Conservation (phyloP, 2,888 invertebrate species). For the Frankliniella fusca region DNA sequence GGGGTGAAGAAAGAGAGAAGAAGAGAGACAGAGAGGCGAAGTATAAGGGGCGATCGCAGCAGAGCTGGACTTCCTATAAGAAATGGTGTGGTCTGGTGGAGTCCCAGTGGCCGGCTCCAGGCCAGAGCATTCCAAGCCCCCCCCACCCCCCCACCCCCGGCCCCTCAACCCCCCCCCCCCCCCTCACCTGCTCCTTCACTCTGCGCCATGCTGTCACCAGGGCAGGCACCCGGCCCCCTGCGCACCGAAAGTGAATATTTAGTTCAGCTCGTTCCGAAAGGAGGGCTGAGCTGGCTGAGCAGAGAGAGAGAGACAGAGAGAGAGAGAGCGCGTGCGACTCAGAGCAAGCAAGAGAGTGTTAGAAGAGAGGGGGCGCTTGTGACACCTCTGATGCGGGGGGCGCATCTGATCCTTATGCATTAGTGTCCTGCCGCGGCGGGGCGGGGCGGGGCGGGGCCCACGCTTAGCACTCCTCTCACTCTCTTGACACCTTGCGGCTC, state of each 20-base stretch:
- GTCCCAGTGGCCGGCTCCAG: neutral
- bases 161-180: neutral
- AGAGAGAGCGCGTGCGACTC: no score
- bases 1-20: no score
- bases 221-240: neutral
- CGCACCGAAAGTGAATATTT: constrained; percentile 21
- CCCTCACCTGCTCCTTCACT: neutral
- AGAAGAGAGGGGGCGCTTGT: neutral
- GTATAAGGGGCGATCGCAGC: no score
- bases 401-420: constrained; percentile 8
- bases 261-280: neutral
- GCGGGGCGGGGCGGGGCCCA: neutral
- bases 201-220: neutral
- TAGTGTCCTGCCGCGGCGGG: constrained; percentile 6
- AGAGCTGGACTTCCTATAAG: no score
- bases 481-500: no score
- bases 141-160: neutral
- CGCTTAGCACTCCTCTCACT: no score
- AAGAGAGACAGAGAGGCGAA: no score
- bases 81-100: no score
- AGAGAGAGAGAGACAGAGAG: neutral
- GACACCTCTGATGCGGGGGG: neutral
- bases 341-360: neutral
- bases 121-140: neutral
- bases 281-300: neutral